Evolutionary conservation across 2,113 vertebrate genomes (phyloP).

Genomic region (Phyllostomus hastatus): DNA sequence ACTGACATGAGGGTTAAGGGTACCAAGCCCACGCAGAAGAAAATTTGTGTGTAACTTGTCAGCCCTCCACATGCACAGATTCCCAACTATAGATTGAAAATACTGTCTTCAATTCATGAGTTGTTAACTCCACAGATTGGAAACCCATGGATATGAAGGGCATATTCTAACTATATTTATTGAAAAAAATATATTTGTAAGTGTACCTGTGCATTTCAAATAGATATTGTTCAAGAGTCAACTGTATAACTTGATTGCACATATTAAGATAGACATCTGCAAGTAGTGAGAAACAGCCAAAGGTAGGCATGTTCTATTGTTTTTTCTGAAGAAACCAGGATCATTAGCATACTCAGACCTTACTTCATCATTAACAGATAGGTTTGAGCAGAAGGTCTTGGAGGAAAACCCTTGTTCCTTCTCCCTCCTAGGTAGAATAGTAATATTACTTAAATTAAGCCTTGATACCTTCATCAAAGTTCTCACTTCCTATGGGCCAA

Average conservation of each 20-base stretch:
- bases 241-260: neutral
- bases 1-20: no score
- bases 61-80: neutral
- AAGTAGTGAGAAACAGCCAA: neutral
- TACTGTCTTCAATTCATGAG: neutral
- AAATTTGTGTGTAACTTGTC: neutral
- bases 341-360: neutral
- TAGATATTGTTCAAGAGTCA: neutral
- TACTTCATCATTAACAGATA: neutral
- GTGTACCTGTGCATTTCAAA: neutral
- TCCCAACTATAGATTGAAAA: neutral
- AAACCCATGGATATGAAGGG: neutral
- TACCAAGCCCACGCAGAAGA: neutral
- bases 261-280: neutral
- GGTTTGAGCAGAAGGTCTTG: neutral
- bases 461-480: neutral
- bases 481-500: neutral
- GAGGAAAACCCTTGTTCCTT: neutral
- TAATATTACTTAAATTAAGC: neutral
- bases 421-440: neutral
- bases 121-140: neutral
- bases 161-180: neutral
- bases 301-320: neutral
- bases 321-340: neutral
- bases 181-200: neutral